Evolutionary conservation across 2,888 invertebrate genomes (phyloP).

Genomic region (Leistus spinibarbis): DNA sequence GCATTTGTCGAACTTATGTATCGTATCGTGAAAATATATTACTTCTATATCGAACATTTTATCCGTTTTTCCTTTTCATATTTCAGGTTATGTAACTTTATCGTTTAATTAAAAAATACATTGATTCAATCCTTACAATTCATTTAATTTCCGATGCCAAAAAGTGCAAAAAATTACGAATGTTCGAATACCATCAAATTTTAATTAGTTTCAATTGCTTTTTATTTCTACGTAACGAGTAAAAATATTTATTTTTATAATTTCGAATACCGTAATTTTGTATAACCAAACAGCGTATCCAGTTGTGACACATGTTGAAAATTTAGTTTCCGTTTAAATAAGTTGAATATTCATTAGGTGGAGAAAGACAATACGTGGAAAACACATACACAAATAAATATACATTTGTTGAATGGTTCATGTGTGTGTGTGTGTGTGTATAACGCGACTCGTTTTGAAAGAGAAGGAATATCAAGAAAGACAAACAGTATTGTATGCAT

Average conservation of each 20-base stretch:
- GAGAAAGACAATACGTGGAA: background rate
- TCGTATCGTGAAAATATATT: background rate
- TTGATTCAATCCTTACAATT: background rate
- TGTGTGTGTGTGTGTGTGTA: background rate
- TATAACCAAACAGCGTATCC: too few species aligned
- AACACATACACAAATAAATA: background rate
- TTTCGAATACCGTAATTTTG: too few species aligned
- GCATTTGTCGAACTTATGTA: background rate
- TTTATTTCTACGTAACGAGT: background rate
- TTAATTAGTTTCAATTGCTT: background rate
- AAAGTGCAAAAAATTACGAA: background rate
- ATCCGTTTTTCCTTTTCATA: background rate
- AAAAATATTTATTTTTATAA: too few species aligned
- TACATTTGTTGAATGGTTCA: background rate
- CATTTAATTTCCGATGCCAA: background rate
- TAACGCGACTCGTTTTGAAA: background rate
- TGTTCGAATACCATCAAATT: background rate
- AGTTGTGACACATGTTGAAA: background rate
- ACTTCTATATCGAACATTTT: background rate
- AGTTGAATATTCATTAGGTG: background rate
- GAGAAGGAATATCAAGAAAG: background rate
- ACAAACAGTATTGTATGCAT: background rate
- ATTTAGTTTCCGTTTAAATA: background rate
- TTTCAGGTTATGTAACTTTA: too few species aligned
- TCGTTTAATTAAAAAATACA: background rate